These are phyloP conservation scores for Myiozetetes cayanensis DNA, from an alignment of 2,113 vertebrate species.

Conservation along the genomic window DNA sequence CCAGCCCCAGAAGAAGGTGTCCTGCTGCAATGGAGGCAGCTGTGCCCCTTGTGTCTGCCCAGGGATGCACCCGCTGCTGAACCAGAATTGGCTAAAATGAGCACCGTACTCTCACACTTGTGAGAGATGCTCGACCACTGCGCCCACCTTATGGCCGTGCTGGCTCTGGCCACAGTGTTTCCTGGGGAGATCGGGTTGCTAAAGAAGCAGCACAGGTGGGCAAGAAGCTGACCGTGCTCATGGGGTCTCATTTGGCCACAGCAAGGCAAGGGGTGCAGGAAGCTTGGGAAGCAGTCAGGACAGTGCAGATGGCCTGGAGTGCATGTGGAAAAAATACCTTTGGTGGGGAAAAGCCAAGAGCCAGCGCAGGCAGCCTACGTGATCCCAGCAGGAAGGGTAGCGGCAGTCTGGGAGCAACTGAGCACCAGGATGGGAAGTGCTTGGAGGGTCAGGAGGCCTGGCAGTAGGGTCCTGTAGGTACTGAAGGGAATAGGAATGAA, in stretches of 20 bases:
- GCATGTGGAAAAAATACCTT: neutral
- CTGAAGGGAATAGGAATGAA: neutral
- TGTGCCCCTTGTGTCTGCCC: too few species aligned
- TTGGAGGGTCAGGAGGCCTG: neutral
- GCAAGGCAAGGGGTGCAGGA: neutral
- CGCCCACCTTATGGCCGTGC: rapidly evolving
- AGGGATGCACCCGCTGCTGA: neutral
- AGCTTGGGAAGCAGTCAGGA: too few species aligned
- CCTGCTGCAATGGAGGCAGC: rapidly evolving
- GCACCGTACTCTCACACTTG: neutral
- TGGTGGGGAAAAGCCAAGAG: neutral
- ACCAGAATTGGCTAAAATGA: neutral
- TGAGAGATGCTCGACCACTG: neutral
- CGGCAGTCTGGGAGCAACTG: neutral
- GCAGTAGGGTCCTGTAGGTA: neutral
- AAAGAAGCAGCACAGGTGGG: rapidly evolving
- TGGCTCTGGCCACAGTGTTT: rapidly evolving
- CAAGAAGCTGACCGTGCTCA: rapidly evolving
- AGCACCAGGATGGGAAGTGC: neutral
- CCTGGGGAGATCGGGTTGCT: neutral
- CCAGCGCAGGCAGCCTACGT: neutral
- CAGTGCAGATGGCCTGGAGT: too few species aligned
- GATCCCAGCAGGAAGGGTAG: neutral
- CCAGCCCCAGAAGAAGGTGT: neutral
- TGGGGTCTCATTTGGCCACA: neutral